These are phyloP conservation scores for Stenchaetothrips biformis DNA, from an alignment of 2,888 invertebrate genomes.

Conservation along the genomic window DNA sequence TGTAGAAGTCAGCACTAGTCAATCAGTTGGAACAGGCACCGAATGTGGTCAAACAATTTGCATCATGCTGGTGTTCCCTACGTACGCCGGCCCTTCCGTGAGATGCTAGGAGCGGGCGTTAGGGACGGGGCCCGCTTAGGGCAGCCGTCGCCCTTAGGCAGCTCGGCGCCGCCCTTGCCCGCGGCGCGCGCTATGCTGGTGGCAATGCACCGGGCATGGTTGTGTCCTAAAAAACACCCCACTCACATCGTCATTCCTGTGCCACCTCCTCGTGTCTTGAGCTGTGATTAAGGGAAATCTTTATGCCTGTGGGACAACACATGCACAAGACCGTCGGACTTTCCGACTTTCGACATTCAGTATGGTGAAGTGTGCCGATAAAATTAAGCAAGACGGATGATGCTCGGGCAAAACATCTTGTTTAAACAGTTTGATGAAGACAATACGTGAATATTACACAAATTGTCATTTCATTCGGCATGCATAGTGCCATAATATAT, in stretches of 20 bases:
- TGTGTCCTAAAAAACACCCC: conserved; percentile 21
- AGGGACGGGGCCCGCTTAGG: neutral
- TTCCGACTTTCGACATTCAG: neutral
- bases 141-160: conserved; percentile 14
- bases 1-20: conserved; percentile 20
- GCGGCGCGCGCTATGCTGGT: conserved; percentile 17
- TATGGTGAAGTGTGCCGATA: neutral
- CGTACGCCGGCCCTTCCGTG: conserved; percentile 21
- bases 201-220: conserved; percentile 17
- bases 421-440: neutral
- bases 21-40: conserved; percentile 15
- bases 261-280: neutral
- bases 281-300: neutral
- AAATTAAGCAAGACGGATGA: neutral
- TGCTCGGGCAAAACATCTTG: neutral
- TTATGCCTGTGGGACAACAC: conserved; percentile 10
- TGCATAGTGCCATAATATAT: neutral
- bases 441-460: neutral
- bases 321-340: neutral
- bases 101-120: conserved; percentile 15
- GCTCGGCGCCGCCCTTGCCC: conserved; percentile 15
- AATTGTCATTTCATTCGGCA: neutral
- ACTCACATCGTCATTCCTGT: conserved; percentile 10
- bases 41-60: conserved; percentile 18
- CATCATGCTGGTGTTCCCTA: conserved; percentile 8